A percentile compares a stretch with the other conserved stretches of the same genome.
phyloP scores from a whole-genome alignment of 2,113 vertebrate genomes.

The Neolamprologus tretocephalus region DNA sequence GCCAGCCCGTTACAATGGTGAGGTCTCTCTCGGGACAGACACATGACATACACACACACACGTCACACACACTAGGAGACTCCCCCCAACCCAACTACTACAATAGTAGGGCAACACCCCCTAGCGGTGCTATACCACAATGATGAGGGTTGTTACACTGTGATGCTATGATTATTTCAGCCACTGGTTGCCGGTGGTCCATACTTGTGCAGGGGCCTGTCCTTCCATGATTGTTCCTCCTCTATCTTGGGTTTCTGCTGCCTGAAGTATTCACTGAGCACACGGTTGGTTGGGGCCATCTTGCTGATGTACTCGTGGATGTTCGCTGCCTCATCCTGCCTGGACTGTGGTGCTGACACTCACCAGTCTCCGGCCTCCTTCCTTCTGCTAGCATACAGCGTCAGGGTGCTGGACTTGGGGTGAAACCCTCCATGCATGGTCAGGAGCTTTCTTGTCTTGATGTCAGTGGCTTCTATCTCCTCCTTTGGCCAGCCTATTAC shows the following conservation, averaged over 20 bases:
- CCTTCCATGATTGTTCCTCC: background rate
- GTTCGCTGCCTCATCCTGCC: background rate
- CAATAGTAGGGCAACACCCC: background rate
- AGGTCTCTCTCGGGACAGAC: background rate
- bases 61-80: background rate
- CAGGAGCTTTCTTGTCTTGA: background rate
- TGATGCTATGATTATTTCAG: background rate
- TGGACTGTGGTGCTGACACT: background rate
- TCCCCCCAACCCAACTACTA: background rate
- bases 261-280: background rate
- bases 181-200: background rate
- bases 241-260: background rate
- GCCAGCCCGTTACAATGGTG: background rate
- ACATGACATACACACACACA: background rate
- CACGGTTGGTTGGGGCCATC: background rate
- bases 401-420: background rate
- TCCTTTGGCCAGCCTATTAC: background rate
- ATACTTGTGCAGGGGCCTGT: background rate
- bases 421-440: background rate
- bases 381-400: background rate
- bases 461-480: background rate
- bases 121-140: background rate
- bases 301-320: background rate
- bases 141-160: background rate
- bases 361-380: background rate